These are phyloP conservation scores for Mythimna albipuncta DNA, from an alignment of 2,888 invertebrate genomes.

Conservation along the genomic window DNA sequence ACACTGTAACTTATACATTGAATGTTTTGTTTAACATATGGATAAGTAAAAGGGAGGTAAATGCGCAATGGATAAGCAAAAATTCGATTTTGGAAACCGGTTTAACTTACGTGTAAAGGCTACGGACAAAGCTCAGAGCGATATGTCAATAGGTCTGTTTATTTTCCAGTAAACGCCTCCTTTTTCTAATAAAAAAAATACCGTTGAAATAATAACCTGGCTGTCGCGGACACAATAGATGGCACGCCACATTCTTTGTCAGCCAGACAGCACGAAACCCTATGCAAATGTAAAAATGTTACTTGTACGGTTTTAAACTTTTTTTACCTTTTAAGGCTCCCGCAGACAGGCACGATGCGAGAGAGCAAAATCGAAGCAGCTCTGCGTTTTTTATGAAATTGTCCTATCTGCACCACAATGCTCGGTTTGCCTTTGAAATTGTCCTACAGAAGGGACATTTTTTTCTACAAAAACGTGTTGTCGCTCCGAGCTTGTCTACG, in stretches of 20 bases:
- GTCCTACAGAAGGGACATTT: not conserved
- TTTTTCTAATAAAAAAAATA: constrained; percentile 83
- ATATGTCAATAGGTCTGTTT: constrained; percentile 88
- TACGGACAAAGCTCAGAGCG: constrained; percentile 68
- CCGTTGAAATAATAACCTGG: constrained; percentile 84
- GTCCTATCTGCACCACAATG: not conserved
- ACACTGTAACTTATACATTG: constrained; percentile 54
- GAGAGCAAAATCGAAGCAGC: not conserved
- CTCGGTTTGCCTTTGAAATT: not conserved
- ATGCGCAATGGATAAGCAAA: constrained; percentile 62
- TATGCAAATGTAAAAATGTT: constrained; percentile 83
- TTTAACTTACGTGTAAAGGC: constrained; percentile 45
- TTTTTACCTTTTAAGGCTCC: constrained; percentile 48
- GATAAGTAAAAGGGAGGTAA: not conserved
- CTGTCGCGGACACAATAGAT: constrained; percentile 79
- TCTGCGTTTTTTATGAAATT: not conserved
- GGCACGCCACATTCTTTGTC: constrained; percentile 82
- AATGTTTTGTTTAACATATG: constrained; percentile 21
- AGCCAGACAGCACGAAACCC: constrained; percentile 72
- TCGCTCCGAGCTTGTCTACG: not conserved
- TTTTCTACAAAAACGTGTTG: not conserved
- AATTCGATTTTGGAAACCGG: not conserved
- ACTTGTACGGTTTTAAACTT: constrained; percentile 67
- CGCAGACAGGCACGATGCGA: not conserved
- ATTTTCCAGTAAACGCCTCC: constrained; percentile 84